phyloP scores from a whole-genome alignment of 1,140 invertebrate species.

The Philotrypesis tridentata region DNA sequence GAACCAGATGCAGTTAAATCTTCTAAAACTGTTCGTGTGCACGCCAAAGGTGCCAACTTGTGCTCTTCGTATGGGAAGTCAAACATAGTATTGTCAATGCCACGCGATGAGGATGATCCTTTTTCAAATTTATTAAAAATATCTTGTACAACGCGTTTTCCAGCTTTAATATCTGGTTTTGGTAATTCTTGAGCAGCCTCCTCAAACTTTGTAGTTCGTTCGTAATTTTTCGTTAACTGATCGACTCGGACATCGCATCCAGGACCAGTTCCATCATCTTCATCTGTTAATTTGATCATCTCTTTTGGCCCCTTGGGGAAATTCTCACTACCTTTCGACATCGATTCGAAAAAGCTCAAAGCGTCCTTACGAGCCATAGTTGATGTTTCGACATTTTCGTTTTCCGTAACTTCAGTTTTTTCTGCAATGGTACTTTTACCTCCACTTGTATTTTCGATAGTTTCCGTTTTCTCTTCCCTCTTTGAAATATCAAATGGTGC shows the following conservation, averaged over 20 bases:
- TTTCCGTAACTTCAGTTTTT: conserved; percentile 59
- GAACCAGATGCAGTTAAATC: conserved; percentile 66
- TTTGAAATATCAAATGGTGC: conserved; percentile 60
- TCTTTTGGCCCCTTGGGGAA: conserved; percentile 64
- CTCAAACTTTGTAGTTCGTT: conserved; percentile 65
- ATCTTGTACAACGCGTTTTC: conserved; percentile 66
- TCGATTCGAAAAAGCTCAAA: conserved; percentile 77
- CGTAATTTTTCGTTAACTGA: conserved; percentile 70
- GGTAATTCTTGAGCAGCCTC: conserved; percentile 55
- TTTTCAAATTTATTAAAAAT: conserved; percentile 68
- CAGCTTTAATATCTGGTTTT: conserved; percentile 56
- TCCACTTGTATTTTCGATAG: conserved; percentile 46
- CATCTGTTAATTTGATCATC: conserved; percentile 67
- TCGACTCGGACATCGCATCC: conserved; percentile 68
- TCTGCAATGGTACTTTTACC: conserved; percentile 54
- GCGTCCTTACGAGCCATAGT: conserved; percentile 73
- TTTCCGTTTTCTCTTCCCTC: conserved; percentile 55
- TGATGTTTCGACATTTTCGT: conserved; percentile 71
- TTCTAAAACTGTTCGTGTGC: conserved; percentile 64
- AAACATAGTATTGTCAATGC: conserved; percentile 68
- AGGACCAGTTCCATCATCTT: conserved; percentile 59
- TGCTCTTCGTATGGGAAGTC: conserved; percentile 70
- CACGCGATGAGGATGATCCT: conserved; percentile 56
- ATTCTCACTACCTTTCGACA: conserved; percentile 70
- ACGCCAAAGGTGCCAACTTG: conserved; percentile 62